Conservation (phyloP, 2,888 invertebrate genomes). For the Drosophila kuntzei region DNA sequence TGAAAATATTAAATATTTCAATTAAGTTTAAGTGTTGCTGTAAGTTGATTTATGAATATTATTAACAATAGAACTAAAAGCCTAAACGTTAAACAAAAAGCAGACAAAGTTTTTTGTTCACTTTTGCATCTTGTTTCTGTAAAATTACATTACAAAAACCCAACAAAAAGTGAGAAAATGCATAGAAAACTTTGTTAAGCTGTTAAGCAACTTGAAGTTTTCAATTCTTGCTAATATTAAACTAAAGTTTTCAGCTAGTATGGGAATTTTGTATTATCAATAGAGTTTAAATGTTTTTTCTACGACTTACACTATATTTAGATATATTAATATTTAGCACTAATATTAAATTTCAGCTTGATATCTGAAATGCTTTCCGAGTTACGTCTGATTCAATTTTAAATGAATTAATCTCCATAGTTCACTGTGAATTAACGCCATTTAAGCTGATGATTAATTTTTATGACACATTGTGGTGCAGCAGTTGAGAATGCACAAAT, state of each 20-base stretch:
- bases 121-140: constrained; percentile 11
- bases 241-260: constrained; percentile 14
- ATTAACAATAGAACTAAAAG: constrained; percentile 29
- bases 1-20: background rate
- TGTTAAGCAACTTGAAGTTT: constrained; percentile 24
- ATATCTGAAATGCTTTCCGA: background rate
- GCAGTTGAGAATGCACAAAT: background rate
- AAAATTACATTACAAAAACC: background rate
- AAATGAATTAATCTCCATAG: constrained; percentile 20
- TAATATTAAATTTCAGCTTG: background rate
- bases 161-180: constrained; percentile 21
- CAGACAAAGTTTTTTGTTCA: constrained; percentile 35
- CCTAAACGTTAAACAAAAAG: background rate
- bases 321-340: background rate
- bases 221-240: constrained; percentile 22
- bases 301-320: background rate
- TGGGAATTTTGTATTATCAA: too few species aligned
- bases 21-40: background rate
- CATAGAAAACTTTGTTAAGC: constrained; percentile 30
- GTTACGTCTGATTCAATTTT: background rate
- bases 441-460: constrained; percentile 24
- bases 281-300: too few species aligned
- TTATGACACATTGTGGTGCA: constrained; percentile 37
- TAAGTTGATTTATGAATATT: constrained; percentile 15
- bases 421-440: constrained; percentile 28